Evolutionary conservation across 2,113 vertebrate species (phyloP).

Genomic region (human (Homo sapiens)): GRCh38 chr13:80794501-80795000

Average conservation of each 20-base stretch:
- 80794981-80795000: background rate
- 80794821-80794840: background rate
- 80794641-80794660: background rate
- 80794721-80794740: background rate
- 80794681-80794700: background rate
- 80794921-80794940: background rate
- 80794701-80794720: background rate
- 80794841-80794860: background rate
- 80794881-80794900: background rate
- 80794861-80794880: background rate
- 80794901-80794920: background rate
- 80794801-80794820: background rate
- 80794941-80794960: background rate
- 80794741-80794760: background rate
- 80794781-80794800: background rate
- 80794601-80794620: background rate
- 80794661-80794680: background rate
- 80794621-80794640: background rate
- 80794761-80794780: background rate
- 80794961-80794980: background rate
- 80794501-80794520: background rate
- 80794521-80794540: background rate
- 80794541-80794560: background rate
- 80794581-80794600: background rate
- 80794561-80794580: background rate